Percentiles rank a stretch among this genome's conserved stretches.
Conservation (phyloP, 2,797 vertebrate genomes). For the Coregonus ussuriensis region DNA sequence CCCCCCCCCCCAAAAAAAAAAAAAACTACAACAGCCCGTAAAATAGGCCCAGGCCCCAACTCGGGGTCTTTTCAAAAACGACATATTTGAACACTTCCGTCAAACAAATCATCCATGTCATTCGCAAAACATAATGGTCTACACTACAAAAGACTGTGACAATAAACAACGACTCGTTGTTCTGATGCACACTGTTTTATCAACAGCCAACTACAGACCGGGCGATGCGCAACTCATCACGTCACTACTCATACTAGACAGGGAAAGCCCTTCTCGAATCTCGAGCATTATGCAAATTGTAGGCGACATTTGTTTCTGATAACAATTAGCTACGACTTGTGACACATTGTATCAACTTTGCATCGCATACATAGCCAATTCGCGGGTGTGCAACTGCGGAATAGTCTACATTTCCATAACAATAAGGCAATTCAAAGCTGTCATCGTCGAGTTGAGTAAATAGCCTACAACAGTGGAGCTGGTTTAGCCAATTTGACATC, state of each 20-base stretch:
- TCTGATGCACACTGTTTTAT: not conserved
- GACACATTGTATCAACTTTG: not conserved
- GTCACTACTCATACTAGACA: not conserved
- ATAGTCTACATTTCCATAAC: not conserved
- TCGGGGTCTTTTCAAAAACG: not conserved
- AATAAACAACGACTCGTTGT: not conserved
- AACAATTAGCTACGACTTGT: not conserved
- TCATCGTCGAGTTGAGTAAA: slow-evolving; percentile 52
- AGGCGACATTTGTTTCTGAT: not conserved
- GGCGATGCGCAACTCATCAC: slow-evolving; percentile 6
- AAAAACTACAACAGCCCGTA: slow-evolving; percentile 30
- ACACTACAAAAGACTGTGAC: slow-evolving; percentile 13
- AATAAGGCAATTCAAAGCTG: slow-evolving; percentile 50
- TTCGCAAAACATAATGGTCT: not conserved
- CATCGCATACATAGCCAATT: slow-evolving; percentile 9
- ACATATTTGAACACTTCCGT: not conserved
- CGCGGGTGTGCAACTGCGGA: not conserved
- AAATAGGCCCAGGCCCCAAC: slow-evolving; percentile 37
- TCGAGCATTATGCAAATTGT: slow-evolving; percentile 20
- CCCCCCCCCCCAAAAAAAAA: too few relatives aligned
- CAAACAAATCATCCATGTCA: not conserved
- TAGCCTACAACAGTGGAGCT: slow-evolving; percentile 36
- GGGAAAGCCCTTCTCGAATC: slow-evolving; percentile 13
- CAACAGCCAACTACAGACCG: not conserved
- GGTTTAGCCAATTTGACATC: slow-evolving; percentile 37